These are phyloP conservation scores for Pipistrellus pipistrellus DNA, from an alignment of 2,797 vertebrate genomes.

Conservation along the genomic window DNA sequence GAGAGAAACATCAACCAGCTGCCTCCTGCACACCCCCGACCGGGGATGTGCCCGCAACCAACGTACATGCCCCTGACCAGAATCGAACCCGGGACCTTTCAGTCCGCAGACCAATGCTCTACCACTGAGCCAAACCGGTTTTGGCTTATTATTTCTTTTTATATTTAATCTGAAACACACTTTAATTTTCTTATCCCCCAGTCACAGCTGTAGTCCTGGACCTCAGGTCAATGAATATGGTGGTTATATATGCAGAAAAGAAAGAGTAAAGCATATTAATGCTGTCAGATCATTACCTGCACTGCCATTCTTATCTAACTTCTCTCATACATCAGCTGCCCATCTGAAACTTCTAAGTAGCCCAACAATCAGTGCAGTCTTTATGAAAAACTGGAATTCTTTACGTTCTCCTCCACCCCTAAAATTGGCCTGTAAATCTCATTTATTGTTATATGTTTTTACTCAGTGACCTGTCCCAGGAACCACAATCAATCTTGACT, in stretches of 20 bases:
- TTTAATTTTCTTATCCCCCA: neutral
- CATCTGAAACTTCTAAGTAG: neutral
- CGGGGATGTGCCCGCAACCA: too few relatives aligned
- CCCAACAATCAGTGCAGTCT: neutral
- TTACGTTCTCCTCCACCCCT: neutral
- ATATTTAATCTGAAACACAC: neutral
- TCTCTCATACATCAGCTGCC: neutral
- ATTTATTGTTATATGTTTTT: neutral
- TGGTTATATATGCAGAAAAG: neutral
- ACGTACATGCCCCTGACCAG: too few relatives aligned
- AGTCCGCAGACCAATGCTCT: too few relatives aligned
- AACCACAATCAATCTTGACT: neutral
- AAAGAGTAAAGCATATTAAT: neutral
- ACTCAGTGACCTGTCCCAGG: neutral
- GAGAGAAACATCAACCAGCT: too few relatives aligned
- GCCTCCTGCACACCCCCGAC: too few relatives aligned
- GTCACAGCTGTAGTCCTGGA: neutral
- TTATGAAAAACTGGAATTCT: neutral
- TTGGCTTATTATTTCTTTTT: neutral
- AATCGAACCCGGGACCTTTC: too few relatives aligned
- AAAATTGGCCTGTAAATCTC: neutral
- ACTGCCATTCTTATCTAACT: neutral
- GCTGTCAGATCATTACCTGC: neutral
- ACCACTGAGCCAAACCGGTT: too few relatives aligned
- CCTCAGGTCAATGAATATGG: neutral